Evolutionary conservation across 1,140 invertebrate species (phyloP).

Genomic region (Drosophila nannoptera): DNA sequence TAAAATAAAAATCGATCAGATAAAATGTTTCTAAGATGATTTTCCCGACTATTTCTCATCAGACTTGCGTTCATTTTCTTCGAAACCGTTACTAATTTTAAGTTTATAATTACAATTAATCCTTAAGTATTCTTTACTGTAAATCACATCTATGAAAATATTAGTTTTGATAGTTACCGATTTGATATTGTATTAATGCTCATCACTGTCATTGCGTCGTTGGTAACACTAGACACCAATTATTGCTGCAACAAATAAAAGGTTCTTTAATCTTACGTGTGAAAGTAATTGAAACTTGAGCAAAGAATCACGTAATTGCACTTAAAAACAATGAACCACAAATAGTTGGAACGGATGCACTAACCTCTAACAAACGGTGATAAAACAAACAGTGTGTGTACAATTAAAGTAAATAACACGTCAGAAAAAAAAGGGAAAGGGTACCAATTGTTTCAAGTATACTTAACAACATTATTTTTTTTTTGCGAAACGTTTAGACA

Average conservation of each 20-base stretch:
- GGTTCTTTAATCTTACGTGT: constrained; percentile 68
- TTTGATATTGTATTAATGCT: constrained; percentile 14
- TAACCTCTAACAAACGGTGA: constrained; percentile 26
- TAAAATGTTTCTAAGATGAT: background rate
- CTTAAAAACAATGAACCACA: constrained; percentile 48
- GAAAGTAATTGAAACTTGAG: constrained; percentile 46
- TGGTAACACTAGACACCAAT: constrained; percentile 43
- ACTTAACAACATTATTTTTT: constrained; percentile 11
- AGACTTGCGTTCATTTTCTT: background rate
- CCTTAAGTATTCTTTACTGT: no score
- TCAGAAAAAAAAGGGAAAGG: constrained; percentile 52
- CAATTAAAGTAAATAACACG: constrained; percentile 70
- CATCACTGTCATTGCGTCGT: constrained; percentile 17
- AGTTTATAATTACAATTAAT: no score
- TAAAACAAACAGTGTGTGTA: constrained; percentile 35
- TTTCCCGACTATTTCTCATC: background rate
- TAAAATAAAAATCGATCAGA: background rate
- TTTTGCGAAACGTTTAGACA: constrained; percentile 2
- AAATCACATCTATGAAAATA: background rate
- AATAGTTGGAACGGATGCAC: constrained; percentile 27
- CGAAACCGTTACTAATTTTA: no score
- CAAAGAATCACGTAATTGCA: constrained; percentile 10
- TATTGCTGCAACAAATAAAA: constrained; percentile 66
- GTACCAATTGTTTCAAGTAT: constrained; percentile 36
- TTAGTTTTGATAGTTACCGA: constrained; percentile 20